phyloP scores from a whole-genome alignment of 2,797 vertebrate species.

The Selene dorsalis region DNA sequence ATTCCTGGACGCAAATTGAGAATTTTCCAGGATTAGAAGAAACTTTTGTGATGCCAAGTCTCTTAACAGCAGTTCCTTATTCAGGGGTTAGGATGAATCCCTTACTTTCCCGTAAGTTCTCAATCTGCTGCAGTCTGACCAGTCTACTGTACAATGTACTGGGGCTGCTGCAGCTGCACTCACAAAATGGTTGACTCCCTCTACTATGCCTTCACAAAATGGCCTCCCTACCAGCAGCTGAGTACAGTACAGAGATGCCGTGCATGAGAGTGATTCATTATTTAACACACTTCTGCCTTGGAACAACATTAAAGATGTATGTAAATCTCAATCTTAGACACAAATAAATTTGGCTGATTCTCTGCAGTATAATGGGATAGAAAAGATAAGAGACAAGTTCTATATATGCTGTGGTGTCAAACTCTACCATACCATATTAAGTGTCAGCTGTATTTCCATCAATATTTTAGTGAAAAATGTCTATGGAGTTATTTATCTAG shows the following conservation, averaged over 20 bases:
- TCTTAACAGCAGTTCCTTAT: conserved; percentile 41
- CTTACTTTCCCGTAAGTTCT: conserved; percentile 40
- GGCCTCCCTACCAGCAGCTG: conserved; percentile 77
- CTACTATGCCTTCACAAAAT: conserved; percentile 82
- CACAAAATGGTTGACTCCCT: conserved; percentile 85
- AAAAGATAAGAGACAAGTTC: neutral
- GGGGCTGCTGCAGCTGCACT: conserved; percentile 70
- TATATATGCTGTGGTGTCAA: neutral
- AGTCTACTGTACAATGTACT: conserved; percentile 45
- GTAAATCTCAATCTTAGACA: neutral
- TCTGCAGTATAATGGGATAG: neutral
- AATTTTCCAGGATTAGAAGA: conserved; percentile 71
- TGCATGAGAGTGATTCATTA: conserved; percentile 40
- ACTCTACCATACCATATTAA: neutral
- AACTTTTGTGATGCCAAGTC: conserved; percentile 54
- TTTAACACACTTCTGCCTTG: conserved; percentile 16
- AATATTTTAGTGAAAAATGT: neutral
- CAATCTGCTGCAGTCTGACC: conserved; percentile 33
- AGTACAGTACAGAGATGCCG: conserved; percentile 44
- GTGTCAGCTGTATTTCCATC: neutral
- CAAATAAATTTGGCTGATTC: neutral
- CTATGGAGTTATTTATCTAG: neutral
- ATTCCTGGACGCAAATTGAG: conserved; percentile 71
- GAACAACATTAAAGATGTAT: conserved; percentile 1
- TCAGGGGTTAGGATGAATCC: conserved; percentile 26